These are phyloP conservation scores for Macroteleia sp. DNA, from an alignment of 2,888 invertebrate species.

Conservation along the genomic window DNA sequence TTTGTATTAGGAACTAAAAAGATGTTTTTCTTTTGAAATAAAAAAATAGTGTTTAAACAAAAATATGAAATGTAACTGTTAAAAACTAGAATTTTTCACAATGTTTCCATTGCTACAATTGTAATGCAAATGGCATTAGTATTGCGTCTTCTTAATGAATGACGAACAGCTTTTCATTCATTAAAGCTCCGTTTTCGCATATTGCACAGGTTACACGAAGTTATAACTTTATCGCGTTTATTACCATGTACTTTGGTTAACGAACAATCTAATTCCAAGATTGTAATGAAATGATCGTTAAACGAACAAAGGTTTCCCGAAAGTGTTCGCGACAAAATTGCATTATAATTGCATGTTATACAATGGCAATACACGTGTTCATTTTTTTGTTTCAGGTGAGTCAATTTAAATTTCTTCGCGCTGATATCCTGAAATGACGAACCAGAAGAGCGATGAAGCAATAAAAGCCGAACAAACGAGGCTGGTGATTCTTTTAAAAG, in stretches of 20 bases:
- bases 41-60: too few species aligned
- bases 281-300: slow-evolving; percentile 25
- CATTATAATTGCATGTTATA: neutral
- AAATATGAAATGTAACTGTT: too few species aligned
- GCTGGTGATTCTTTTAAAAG: slow-evolving; percentile 42
- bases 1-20: too few species aligned
- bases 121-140: too few species aligned
- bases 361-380: neutral
- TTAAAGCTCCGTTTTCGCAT: too few species aligned
- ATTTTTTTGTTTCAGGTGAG: neutral
- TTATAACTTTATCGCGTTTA: slow-evolving; percentile 56
- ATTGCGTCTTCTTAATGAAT: too few species aligned
- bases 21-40: too few species aligned
- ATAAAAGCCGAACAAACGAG: slow-evolving; percentile 36
- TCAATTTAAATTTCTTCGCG: slow-evolving; percentile 10
- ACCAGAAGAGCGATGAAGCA: slow-evolving; percentile 25
- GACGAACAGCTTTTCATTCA: too few species aligned
- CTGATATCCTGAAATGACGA: slow-evolving; percentile 34
- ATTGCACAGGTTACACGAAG: slow-evolving; percentile 36
- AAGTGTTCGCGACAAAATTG: slow-evolving; percentile 13
- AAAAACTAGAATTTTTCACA: too few species aligned
- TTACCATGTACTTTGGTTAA: slow-evolving; percentile 51
- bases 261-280: slow-evolving; percentile 31
- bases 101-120: too few species aligned
- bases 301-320: slow-evolving; percentile 2